Conservation (phyloP, 2,888 invertebrate genomes). For the Vanessa cardui region DNA sequence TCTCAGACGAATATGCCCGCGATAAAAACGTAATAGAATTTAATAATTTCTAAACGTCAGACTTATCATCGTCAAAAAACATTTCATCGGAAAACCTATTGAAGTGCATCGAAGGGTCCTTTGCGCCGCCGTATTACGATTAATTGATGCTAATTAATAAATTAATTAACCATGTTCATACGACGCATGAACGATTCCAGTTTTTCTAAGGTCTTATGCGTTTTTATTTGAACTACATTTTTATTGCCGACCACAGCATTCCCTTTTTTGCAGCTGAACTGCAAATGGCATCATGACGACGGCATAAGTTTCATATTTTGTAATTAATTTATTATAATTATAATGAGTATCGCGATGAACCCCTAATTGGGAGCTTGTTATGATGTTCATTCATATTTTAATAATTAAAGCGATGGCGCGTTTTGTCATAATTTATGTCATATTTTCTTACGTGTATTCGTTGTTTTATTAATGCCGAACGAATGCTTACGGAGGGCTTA, state of each 20-base stretch:
- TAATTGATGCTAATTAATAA: slow-evolving; percentile 81
- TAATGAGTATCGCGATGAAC: slow-evolving; percentile 40
- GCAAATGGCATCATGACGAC: slow-evolving; percentile 7
- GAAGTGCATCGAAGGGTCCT: slow-evolving; percentile 59
- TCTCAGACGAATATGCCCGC: slow-evolving; percentile 55
- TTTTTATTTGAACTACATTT: slow-evolving; percentile 58
- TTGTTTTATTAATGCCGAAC: slow-evolving; percentile 52
- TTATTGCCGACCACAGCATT: slow-evolving; percentile 60
- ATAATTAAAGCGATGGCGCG: slow-evolving; percentile 54
- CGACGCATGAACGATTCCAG: slow-evolving; percentile 64
- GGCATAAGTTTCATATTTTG: slow-evolving; percentile 39
- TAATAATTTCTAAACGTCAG: slow-evolving; percentile 51
- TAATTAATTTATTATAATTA: slow-evolving; percentile 68
- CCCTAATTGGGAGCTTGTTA: slow-evolving; percentile 62
- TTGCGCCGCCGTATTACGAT: slow-evolving; percentile 65
- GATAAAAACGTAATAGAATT: slow-evolving; percentile 53
- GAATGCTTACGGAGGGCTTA: slow-evolving; percentile 51
- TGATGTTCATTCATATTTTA: slow-evolving; percentile 56
- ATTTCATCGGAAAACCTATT: slow-evolving; percentile 69
- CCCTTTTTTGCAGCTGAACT: slow-evolving; percentile 55
- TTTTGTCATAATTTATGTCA: slow-evolving; percentile 63
- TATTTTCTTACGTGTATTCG: slow-evolving; percentile 57
- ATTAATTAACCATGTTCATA: slow-evolving; percentile 79
- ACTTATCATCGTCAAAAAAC: slow-evolving; percentile 59
- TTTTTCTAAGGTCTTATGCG: slow-evolving; percentile 65